Percentiles rank a stretch among this genome's conserved stretches.
Conservation (phyloP, 1,140 invertebrate genomes). For the Manduca sexta region DNA sequence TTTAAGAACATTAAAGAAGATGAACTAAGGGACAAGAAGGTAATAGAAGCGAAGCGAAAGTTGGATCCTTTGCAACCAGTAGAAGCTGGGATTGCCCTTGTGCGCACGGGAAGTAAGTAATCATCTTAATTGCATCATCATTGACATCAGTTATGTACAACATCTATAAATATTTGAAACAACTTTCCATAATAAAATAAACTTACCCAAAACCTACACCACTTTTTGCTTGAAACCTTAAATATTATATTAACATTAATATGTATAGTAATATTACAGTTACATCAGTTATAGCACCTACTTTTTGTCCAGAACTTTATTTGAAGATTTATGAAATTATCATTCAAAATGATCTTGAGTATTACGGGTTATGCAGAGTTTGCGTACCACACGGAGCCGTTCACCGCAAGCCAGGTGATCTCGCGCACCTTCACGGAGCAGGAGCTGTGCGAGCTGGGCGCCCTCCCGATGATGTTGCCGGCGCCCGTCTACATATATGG, state of each 20-base stretch:
- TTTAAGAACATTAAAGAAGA: constrained; percentile 55
- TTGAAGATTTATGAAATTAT: background rate
- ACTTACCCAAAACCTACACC: too few species aligned
- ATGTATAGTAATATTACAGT: too few species aligned
- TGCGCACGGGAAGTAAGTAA: constrained; percentile 41
- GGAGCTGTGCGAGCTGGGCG: constrained; percentile 64
- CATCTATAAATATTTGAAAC: too few species aligned
- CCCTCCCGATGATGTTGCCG: constrained; percentile 59
- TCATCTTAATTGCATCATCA: background rate
- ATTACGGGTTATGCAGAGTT: constrained; percentile 41
- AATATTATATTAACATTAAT: too few species aligned
- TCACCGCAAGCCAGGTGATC: constrained; percentile 65
- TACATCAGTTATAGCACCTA: too few species aligned
- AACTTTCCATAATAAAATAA: too few species aligned
- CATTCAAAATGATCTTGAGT: too few species aligned
- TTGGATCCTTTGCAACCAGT: constrained; percentile 34
- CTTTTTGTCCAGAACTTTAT: too few species aligned
- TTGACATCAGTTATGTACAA: too few species aligned
- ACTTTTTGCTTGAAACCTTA: too few species aligned
- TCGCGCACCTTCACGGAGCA: constrained; percentile 55
- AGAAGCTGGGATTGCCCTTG: constrained; percentile 42
- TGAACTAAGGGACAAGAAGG: constrained; percentile 53
- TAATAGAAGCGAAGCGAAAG: constrained; percentile 40
- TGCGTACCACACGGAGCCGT: constrained; percentile 70
- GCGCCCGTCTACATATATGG: constrained; percentile 57